Evolutionary conservation across 2,888 invertebrate genomes (phyloP), one percentile per base, ranked within the genome.

Genomic region (Nemurella pictetii): DNA sequence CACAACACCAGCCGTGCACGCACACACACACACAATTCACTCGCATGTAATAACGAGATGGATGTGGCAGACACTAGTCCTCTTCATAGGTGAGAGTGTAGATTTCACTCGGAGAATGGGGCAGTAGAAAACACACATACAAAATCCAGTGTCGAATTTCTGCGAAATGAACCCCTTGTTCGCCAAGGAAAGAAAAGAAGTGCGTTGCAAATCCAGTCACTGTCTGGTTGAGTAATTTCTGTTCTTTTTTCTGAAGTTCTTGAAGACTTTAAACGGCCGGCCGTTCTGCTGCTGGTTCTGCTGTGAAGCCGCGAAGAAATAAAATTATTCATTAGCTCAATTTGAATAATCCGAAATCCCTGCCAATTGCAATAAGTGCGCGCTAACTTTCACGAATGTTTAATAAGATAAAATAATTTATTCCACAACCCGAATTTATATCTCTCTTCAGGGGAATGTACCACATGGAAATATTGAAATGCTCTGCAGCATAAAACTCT

Each of bases 31-130:
- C 55, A 55, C 55, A 55, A 55, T 55, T 55, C 55, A 55, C 55
- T 55, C 55, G 55, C 55, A 55, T 55, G 55, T 78, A 78, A 78
- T 78, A 78, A 28, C 30, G 78, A 78, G 30, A 78, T 78, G 78
- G 78, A 78, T 78, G 78, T 78, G 26, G 78, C 29, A 55, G 55
- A 55, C 55, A 55, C 9, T 20, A 55, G 55, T 55, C 55, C 20
- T 55, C 15, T 55, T 20, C 55, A 55, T 12, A 9, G 32, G 32
- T 9, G 3, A 9, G 32, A 3, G 32, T 55, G 55, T 55, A 55
- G 1, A 55, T 55, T 55, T 55, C 55, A 55, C 15, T 20, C 1
- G 20, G 20, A 55, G 55, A 55, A 7, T 55, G 55, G 55, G 20
- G 55, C 20, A 15, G 55, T 12, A 55, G 20, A 55, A 55, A 55